Evolutionary conservation across 1,140 invertebrate genomes (phyloP).

Genomic region (Teleopsis dalmanni): DNA sequence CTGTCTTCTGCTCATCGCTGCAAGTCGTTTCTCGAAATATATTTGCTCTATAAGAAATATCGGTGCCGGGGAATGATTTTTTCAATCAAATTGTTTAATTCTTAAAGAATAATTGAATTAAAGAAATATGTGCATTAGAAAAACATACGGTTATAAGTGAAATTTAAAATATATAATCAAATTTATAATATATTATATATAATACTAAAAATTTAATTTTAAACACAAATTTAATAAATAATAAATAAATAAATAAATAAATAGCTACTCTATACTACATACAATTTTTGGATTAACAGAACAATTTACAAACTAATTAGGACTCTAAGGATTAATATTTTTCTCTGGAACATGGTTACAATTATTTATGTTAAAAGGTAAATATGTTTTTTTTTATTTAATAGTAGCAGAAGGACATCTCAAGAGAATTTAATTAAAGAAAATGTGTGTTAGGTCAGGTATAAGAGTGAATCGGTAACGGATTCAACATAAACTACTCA

Average conservation of each 20-base stretch:
- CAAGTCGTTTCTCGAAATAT: constrained; percentile 31
- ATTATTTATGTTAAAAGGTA: background rate
- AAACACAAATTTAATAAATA: background rate
- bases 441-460: background rate
- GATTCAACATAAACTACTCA: background rate
- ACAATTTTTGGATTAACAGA: background rate
- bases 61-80: background rate
- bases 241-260: background rate
- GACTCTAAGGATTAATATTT: background rate
- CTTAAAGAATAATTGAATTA: too few species aligned
- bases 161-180: too few species aligned
- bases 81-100: too few species aligned
- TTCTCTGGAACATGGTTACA: background rate
- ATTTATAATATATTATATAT: background rate
- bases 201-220: background rate
- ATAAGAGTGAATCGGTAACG: background rate
- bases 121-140: too few species aligned
- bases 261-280: background rate
- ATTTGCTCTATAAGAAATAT: background rate
- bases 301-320: background rate
- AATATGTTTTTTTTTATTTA: background rate
- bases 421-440: background rate
- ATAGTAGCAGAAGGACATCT: background rate
- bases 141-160: too few species aligned
- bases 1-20: constrained; percentile 41